Evolutionary conservation across 1,140 invertebrate species (phyloP).

Genomic region (Drosophila truncata): DNA sequence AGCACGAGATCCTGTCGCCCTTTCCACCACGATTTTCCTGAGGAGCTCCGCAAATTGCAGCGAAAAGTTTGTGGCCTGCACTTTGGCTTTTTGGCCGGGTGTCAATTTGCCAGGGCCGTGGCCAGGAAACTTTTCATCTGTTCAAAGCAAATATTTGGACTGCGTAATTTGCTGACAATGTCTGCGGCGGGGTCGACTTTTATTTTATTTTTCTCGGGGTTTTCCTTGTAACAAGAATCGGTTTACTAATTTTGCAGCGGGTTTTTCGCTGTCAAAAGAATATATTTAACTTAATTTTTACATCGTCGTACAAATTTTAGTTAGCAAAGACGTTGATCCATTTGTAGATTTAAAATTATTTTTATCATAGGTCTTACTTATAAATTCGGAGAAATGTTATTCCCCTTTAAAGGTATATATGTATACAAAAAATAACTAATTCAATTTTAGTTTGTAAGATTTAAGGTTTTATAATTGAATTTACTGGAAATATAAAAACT

Average conservation of each 20-base stretch:
- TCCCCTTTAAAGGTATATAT: neutral
- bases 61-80: conserved; percentile 73
- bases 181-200: conserved; percentile 35
- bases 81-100: conserved; percentile 75
- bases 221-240: neutral
- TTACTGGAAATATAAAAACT: neutral
- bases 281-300: neutral
- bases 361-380: neutral
- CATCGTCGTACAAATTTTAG: neutral
- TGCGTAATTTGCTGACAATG: conserved; percentile 77
- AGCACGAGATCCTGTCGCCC: conserved; percentile 15
- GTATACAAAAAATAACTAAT: too few species aligned
- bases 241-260: neutral
- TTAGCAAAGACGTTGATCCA: neutral
- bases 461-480: neutral
- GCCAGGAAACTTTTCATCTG: conserved; percentile 67
- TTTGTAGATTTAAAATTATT: neutral
- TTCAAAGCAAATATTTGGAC: conserved; percentile 70
- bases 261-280: neutral
- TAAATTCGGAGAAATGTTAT: neutral
- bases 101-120: conserved; percentile 70
- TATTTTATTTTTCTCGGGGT: neutral
- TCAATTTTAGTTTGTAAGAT: neutral
- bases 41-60: conserved; percentile 67
- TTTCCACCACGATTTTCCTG: neutral